Base-by-base conservation (phyloP, 2,113 vertebrate genomes). In the Aldabrachelys gigantea region DNA sequence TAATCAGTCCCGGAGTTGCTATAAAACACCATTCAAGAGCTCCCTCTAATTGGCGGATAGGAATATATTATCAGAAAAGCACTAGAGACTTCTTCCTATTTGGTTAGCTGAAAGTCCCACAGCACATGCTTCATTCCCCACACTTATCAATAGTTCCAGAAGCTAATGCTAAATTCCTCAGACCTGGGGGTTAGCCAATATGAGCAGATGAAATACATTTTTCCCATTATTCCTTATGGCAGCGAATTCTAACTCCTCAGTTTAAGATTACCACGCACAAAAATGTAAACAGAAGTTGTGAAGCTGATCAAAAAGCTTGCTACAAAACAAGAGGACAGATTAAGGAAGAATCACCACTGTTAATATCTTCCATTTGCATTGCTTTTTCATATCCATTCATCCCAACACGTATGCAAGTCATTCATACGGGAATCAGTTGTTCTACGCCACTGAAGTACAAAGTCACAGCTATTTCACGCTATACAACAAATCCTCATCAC, bases 41-140 rank as follows among this genome's bases (percentile, higher is more conserved):
- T 72, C 57, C 62, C 35, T 21, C 38, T 81, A 54, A 86, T 25
- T 80, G 83, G 19, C n/a, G 84, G 41, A 50, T 88, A 13, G 1
- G 2, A 91, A 80, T 22, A 41, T 13, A 14, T 54, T 88, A 80
- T 91, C 94, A 83, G 93, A 91, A 93, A 89, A 85, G 81, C 83
- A 88, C 92, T 50, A 47, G 85, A 95, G 82, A 52, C 82, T 92
- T 89, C 5, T 91, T 81, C 52, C 83, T 83, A n/a, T 72, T 38
- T 72, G 9, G n/a, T 75, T 95, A 91, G 82, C 89, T 56, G 41
- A 17, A 84, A n/a, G 57, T 9, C 88, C 65, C 38, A 72, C 78
- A 78, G 72, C 0, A 4, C 11, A 84, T 0, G 0, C 84, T 91
- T 93, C 81, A 72, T 82, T 57, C 89, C 29, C 44, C 44, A 38